Evolutionary conservation across 2,888 invertebrate species (phyloP).

Genomic region (Chorisops tibialis): DNA sequence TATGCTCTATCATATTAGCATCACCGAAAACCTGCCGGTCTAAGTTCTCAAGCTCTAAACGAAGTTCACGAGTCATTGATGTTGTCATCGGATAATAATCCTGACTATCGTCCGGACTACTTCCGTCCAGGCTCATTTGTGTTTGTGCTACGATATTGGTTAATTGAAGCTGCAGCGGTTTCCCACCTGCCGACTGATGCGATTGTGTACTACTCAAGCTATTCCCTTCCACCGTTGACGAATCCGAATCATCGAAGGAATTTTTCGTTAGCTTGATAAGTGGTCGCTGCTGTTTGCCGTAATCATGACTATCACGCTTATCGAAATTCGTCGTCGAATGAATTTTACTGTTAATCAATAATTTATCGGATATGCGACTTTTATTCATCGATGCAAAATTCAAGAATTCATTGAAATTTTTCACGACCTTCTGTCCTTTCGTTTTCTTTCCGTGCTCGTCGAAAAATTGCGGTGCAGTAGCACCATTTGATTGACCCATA

Average conservation of each 20-base stretch:
- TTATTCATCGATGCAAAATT: conserved; percentile 71
- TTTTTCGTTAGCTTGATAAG: conserved; percentile 54
- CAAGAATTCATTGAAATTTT: conserved; percentile 80
- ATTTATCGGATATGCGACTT: conserved; percentile 54
- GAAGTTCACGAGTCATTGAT: conserved; percentile 78
- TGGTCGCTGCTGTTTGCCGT: conserved; percentile 41
- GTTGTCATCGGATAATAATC: conserved; percentile 86
- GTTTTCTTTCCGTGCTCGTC: background rate
- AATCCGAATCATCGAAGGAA: conserved; percentile 54
- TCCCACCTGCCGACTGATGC: conserved; percentile 32
- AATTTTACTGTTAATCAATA: conserved; percentile 29
- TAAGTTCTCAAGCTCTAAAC: conserved; percentile 77
- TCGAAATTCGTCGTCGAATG: conserved; percentile 18
- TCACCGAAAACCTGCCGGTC: conserved; percentile 79
- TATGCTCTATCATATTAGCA: conserved; percentile 21
- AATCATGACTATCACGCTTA: conserved; percentile 18
- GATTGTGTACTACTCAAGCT: conserved; percentile 13
- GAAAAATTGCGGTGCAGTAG: background rate
- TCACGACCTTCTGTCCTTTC: conserved; percentile 58
- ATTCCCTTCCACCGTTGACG: conserved; percentile 38
- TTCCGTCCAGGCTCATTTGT: conserved; percentile 54
- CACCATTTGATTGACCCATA: background rate
- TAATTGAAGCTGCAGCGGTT: conserved; percentile 35
- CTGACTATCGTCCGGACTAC: conserved; percentile 76
- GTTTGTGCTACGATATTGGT: conserved; percentile 41